Conservation (phyloP, 2,797 vertebrate genomes). For the Clangula hyemalis region DNA sequence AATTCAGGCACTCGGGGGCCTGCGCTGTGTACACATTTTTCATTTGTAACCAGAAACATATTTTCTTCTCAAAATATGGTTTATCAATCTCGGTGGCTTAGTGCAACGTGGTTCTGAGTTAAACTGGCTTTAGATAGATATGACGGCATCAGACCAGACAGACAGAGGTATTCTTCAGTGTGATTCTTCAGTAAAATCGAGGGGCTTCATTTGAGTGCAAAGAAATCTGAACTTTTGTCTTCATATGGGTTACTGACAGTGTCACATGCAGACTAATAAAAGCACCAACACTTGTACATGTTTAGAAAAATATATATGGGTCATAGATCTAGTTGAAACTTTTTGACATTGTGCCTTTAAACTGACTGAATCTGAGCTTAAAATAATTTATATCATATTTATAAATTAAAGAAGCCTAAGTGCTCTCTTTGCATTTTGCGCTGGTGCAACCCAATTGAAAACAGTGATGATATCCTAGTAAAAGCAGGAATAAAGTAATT, state of each 20-base stretch:
- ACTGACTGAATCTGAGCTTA: not conserved
- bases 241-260: not conserved
- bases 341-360: not conserved
- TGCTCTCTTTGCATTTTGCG: not conserved
- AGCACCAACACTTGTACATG: not conserved
- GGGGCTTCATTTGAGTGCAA: not conserved
- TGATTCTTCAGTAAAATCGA: not conserved
- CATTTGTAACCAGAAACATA: not conserved
- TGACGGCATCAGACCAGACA: not conserved
- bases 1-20: not conserved
- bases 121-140: not conserved
- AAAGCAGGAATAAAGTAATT: not conserved
- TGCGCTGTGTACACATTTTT: not conserved
- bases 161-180: not conserved
- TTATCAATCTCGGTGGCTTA: not conserved
- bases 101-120: not conserved
- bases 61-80: not conserved
- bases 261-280: not conserved
- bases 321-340: not conserved
- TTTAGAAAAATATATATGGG: not conserved
- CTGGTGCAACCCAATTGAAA: not conserved
- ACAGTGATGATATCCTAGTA: not conserved
- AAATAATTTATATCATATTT: not conserved
- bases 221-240: not conserved
- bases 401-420: not conserved